phyloP scores from a whole-genome alignment of 1,140 invertebrate species.

The Mya arenaria region DNA sequence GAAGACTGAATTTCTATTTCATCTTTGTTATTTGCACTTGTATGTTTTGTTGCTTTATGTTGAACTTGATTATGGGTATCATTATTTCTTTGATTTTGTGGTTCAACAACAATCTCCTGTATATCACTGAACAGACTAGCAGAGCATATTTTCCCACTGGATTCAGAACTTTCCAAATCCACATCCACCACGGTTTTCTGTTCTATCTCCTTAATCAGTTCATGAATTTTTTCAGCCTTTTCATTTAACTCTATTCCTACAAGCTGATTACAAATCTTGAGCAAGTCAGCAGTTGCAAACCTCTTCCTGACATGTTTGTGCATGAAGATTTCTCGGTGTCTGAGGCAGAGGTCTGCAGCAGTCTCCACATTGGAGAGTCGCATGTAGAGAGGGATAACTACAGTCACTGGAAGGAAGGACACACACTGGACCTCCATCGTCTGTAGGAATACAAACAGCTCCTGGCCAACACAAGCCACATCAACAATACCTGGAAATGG shows the following conservation, averaged over 20 bases:
- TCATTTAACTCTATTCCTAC: not conserved
- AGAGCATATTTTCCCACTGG: not conserved
- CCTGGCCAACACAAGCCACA: constrained; percentile 19
- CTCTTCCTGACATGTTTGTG: constrained; percentile 32
- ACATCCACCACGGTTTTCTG: constrained; percentile 13
- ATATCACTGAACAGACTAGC: too few species aligned
- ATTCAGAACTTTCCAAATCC: not conserved
- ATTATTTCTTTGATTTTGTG: too few species aligned
- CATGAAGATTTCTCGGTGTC: constrained; percentile 2
- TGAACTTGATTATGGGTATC: too few species aligned
- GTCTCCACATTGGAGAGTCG: not conserved
- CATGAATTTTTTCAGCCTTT: constrained; percentile 19
- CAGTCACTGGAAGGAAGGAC: constrained; percentile 10
- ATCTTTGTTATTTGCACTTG: too few species aligned
- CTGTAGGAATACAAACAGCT: constrained; percentile 42
- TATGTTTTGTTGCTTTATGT: too few species aligned
- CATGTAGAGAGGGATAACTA: constrained; percentile 11
- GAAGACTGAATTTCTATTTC: too few species aligned
- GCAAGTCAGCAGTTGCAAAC: not conserved
- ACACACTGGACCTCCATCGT: constrained; percentile 40
- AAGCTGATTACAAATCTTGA: constrained; percentile 17
- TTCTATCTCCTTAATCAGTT: constrained; percentile 10
- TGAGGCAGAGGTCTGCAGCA: constrained; percentile 11
- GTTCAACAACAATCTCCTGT: too few species aligned
- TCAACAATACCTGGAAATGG: constrained; percentile 47